Conservation (phyloP, 2,113 vertebrate genomes). For the Taurulus bubalis region DNA sequence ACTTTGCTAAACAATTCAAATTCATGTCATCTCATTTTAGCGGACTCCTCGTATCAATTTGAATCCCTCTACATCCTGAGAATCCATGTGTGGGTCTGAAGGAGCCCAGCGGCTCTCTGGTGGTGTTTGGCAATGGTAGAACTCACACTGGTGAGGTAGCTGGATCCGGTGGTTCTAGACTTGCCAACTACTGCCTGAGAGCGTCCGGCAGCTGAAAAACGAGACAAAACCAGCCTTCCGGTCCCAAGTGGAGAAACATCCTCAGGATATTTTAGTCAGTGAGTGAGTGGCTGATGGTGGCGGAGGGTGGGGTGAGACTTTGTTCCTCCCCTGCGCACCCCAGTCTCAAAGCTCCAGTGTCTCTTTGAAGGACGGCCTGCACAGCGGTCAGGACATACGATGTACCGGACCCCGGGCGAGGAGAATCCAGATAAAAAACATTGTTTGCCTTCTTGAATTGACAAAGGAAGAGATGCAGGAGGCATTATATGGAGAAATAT, state of each 20-base stretch:
- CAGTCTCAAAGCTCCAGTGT: conserved; percentile 84
- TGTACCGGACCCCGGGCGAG: neutral
- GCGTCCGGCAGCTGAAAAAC: conserved; percentile 50
- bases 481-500: neutral
- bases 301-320: conserved; percentile 84
- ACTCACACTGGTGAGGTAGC: conserved; percentile 99
- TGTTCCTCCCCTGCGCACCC: conserved; percentile 84
- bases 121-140: conserved; percentile 99
- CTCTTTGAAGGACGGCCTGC: conserved; percentile 28
- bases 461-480: neutral
- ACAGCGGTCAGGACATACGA: neutral
- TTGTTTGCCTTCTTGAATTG: neutral
- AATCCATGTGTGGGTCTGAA: conserved; percentile 17
- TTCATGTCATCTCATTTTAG: neutral
- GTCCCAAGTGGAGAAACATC: conserved; percentile 9
- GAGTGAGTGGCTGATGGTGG: conserved; percentile 88
- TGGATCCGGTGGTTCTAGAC: conserved; percentile 99
- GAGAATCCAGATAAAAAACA: neutral
- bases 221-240: neutral
- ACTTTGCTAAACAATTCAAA: neutral
- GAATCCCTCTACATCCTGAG: neutral
- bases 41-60: neutral
- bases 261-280: conserved; percentile 48
- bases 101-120: conserved; percentile 76
- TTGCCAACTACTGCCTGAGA: conserved; percentile 97